phyloP scores from a whole-genome alignment of 35 echinoderm and acorn worm species.

The Heliocidaris erythrogramma region DNA sequence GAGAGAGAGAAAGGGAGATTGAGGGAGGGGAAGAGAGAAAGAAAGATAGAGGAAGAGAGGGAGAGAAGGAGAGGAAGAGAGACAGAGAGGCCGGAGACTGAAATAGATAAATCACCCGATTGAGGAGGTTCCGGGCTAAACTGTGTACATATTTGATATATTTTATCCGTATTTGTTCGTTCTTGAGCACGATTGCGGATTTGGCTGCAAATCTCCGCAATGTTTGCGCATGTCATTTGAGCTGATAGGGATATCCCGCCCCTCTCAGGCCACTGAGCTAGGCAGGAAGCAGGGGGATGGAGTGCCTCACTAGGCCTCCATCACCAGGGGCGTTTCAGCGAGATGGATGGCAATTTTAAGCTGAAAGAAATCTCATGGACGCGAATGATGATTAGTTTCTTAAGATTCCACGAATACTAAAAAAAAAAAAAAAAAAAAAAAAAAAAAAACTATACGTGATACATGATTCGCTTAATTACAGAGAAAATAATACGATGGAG shows the following conservation, averaged over 20 bases:
- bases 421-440: background rate
- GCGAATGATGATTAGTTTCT: background rate
- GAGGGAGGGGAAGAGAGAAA: background rate
- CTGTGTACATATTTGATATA: slow-evolving; percentile 18
- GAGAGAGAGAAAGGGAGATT: background rate
- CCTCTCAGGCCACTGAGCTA: background rate
- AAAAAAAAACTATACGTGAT: too few species aligned
- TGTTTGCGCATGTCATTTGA: slow-evolving; percentile 4
- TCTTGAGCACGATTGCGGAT: slow-evolving; percentile 8
- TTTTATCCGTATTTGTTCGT: slow-evolving; percentile 3
- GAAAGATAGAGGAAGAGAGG: background rate
- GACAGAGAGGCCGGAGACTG: background rate
- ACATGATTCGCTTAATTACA: too few species aligned
- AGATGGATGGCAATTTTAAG: background rate
- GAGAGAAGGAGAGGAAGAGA: background rate
- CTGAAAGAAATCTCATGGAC: background rate
- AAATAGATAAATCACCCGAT: background rate
- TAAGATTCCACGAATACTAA: background rate
- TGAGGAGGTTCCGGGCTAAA: background rate
- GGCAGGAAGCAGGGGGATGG: background rate
- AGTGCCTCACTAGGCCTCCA: background rate
- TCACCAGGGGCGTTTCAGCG: background rate
- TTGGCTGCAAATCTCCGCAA: background rate
- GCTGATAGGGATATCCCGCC: background rate
- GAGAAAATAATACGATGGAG: too few species aligned